Evolutionary conservation across 2,888 invertebrate genomes (phyloP).

Genomic region (Nymphalis urticae): DNA sequence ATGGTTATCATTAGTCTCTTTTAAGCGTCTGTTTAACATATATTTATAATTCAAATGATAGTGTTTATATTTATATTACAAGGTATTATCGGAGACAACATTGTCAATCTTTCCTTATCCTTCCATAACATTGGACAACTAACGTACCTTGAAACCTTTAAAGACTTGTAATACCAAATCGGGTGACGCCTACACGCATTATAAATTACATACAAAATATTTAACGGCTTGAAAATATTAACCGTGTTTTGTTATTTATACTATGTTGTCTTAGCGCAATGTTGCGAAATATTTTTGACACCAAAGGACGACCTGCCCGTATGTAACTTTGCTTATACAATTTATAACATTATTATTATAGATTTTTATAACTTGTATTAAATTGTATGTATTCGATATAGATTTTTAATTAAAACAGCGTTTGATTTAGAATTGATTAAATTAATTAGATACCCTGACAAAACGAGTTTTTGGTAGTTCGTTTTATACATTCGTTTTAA

Average conservation of each 20-base stretch:
- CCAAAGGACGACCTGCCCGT: not conserved
- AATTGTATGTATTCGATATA: too few relatives aligned
- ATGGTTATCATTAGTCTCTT: constrained; percentile 25
- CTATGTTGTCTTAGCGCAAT: not conserved
- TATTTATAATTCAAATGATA: constrained; percentile 12
- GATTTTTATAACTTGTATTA: too few relatives aligned
- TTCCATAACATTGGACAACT: constrained; percentile 38
- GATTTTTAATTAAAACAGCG: too few relatives aligned
- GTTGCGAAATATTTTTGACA: constrained; percentile 4
- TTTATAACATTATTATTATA: too few relatives aligned
- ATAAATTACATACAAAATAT: constrained; percentile 17
- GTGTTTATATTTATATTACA: constrained; percentile 20
- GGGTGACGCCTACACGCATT: constrained; percentile 29
- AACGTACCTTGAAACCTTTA: constrained; percentile 34
- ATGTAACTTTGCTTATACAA: too few relatives aligned
- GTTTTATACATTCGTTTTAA: too few relatives aligned
- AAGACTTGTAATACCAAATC: constrained; percentile 33
- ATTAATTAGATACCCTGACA: too few relatives aligned
- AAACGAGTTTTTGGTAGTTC: too few relatives aligned
- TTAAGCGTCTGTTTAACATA: constrained; percentile 20
- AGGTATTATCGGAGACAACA: constrained; percentile 18
- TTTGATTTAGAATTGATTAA: too few relatives aligned
- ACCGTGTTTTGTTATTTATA: constrained; percentile 5
- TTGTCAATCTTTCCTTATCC: constrained; percentile 31
- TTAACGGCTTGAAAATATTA: constrained; percentile 1